phyloP scores from a whole-genome alignment of 2,888 invertebrate species.

The Trichopria drosophilae region DNA sequence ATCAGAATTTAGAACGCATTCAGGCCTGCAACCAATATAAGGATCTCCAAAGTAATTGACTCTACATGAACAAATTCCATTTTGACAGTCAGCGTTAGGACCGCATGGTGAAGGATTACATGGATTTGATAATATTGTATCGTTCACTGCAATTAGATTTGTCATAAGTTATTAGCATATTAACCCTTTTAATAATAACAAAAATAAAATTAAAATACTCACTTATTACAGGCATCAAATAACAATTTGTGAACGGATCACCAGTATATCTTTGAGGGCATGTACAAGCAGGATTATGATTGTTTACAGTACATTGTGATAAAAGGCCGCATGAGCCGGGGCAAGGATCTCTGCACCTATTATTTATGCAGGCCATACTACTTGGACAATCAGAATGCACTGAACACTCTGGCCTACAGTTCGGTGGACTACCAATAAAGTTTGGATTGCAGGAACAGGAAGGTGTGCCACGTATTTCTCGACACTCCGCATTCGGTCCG shows the following conservation, averaged over 20 bases:
- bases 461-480: conserved; percentile 60
- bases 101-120: conserved; percentile 72
- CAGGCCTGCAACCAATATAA: conserved; percentile 58
- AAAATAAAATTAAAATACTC: no score
- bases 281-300: conserved; percentile 74
- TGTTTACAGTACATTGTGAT: conserved; percentile 68
- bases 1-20: conserved; percentile 60
- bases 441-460: conserved; percentile 61
- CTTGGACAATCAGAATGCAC: conserved; percentile 77
- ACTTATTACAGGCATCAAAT: neutral
- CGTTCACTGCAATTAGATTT: no score
- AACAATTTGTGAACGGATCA: conserved; percentile 67
- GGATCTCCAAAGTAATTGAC: conserved; percentile 60
- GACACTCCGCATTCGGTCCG: conserved; percentile 64
- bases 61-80: conserved; percentile 57
- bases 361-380: conserved; percentile 75
- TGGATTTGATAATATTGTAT: no score
- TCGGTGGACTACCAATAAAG: conserved; percentile 62
- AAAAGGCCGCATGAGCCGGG: conserved; percentile 74
- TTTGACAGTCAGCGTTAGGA: conserved; percentile 60
- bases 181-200: no score
- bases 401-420: conserved; percentile 71
- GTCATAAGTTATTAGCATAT: no score
- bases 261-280: conserved; percentile 73
- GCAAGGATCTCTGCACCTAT: conserved; percentile 79